These are phyloP conservation scores for Drosophila simulans DNA, from an alignment of 1,140 invertebrate genomes.

Conservation along the genomic window DNA sequence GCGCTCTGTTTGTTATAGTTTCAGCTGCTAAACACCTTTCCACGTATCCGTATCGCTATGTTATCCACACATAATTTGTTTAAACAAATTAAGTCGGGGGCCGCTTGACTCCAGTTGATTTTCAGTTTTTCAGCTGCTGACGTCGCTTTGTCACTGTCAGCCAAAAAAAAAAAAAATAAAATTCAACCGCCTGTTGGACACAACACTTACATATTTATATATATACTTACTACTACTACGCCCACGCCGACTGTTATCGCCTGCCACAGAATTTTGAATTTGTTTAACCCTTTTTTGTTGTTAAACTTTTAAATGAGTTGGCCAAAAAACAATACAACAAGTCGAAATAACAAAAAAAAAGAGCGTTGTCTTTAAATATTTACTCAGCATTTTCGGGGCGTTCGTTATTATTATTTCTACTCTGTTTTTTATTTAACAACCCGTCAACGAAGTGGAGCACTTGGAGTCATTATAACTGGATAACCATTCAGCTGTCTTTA, in stretches of 20 bases:
- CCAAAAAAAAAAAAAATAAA: slow-evolving; percentile 2
- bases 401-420: slow-evolving; percentile 25
- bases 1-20: slow-evolving; percentile 67
- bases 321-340: slow-evolving; percentile 56
- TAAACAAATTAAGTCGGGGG: slow-evolving; percentile 78
- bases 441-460: slow-evolving; percentile 68
- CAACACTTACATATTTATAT: neutral
- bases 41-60: slow-evolving; percentile 21
- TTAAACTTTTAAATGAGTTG: slow-evolving; percentile 62
- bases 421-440: slow-evolving; percentile 54
- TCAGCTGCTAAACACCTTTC: slow-evolving; percentile 74
- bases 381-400: slow-evolving; percentile 74
- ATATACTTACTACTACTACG: slow-evolving; percentile 12
- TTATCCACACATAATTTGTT: slow-evolving; percentile 80
- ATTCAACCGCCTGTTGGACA: slow-evolving; percentile 4
- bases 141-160: slow-evolving; percentile 80
- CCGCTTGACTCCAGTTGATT: slow-evolving; percentile 22
- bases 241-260: slow-evolving; percentile 59
- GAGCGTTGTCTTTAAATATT: slow-evolving; percentile 69
- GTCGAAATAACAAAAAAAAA: slow-evolving; percentile 11
- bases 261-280: slow-evolving; percentile 65
- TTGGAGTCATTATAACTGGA: slow-evolving; percentile 53
- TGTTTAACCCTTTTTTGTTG: slow-evolving; percentile 68
- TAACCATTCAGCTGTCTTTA: neutral
- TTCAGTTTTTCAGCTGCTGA: slow-evolving; percentile 66